A percentile compares a stretch with the other conserved stretches of the same genome.
Evolutionary conservation across 2,113 vertebrate genomes (phyloP).

Genomic region (Gavialis gangeticus): DNA sequence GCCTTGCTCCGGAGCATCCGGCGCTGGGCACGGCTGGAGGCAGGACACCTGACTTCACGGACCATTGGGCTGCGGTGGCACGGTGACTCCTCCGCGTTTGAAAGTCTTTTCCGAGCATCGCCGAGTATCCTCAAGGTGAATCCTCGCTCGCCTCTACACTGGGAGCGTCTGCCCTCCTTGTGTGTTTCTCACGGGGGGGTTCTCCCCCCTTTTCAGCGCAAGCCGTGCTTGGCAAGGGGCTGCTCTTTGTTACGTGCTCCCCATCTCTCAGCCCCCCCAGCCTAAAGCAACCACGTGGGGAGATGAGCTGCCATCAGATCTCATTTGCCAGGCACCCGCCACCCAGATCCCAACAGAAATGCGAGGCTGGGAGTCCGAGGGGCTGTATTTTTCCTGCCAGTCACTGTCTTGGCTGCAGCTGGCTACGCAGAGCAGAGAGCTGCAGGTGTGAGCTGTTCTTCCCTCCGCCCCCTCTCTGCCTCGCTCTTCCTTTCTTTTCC

Average conservation of each 20-base stretch:
- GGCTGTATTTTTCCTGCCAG: conserved; percentile 46
- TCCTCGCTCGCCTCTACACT: neutral
- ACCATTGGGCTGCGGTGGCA: neutral
- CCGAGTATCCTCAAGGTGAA: neutral
- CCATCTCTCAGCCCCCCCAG: neutral
- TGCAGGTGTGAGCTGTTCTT: conserved; percentile 71
- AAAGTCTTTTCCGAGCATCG: neutral
- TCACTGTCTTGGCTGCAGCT: conserved; percentile 62
- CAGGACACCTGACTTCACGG: neutral
- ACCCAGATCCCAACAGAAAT: conserved; percentile 26
- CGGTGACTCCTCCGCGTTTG: neutral
- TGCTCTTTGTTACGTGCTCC: conserved; percentile 17
- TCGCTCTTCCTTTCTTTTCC: conserved; percentile 13
- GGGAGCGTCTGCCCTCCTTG: neutral
- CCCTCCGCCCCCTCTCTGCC: neutral
- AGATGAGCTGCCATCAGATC: neutral
- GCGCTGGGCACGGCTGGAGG: neutral
- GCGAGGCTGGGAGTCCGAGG: neutral
- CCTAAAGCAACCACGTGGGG: neutral
- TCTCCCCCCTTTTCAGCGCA: neutral
- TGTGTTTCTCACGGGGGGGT: neutral
- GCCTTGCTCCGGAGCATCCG: neutral
- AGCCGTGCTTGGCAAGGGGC: neutral
- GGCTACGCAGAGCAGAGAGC: conserved; percentile 32
- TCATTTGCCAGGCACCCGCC: neutral